Evolutionary conservation across 2,888 invertebrate species (phyloP).

Genomic region (Notodonta ziczac): DNA sequence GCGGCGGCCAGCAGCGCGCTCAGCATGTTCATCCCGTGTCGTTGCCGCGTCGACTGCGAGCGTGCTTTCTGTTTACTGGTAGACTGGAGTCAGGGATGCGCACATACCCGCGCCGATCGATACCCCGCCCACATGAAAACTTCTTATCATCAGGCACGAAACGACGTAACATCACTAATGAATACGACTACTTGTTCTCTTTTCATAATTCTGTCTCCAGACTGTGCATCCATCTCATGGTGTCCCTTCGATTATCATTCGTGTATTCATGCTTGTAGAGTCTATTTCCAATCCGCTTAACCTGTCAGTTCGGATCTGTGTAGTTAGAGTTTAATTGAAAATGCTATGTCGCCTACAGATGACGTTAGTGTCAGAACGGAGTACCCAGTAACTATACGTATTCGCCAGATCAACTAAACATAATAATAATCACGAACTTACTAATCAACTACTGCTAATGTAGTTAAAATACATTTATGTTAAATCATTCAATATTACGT

Average conservation of each 20-base stretch:
- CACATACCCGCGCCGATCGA: slow-evolving; percentile 74
- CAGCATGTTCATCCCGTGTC: slow-evolving; percentile 60
- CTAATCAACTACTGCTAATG: too few relatives aligned
- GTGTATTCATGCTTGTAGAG: slow-evolving; percentile 34
- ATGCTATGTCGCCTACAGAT: slow-evolving; percentile 9
- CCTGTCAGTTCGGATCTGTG: slow-evolving; percentile 22
- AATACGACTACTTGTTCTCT: slow-evolving; percentile 22
- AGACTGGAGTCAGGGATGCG: slow-evolving; percentile 47
- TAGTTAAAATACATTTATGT: too few relatives aligned
- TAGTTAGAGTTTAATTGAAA: slow-evolving; percentile 24
- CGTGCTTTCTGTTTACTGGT: slow-evolving; percentile 60
- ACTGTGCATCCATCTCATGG: slow-evolving; percentile 26
- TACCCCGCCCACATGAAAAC: slow-evolving; percentile 76
- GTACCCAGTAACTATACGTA: not conserved
- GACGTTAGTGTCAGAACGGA: not conserved
- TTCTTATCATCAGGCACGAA: slow-evolving; percentile 32
- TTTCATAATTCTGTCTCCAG: slow-evolving; percentile 4
- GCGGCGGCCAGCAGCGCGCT: slow-evolving; percentile 50
- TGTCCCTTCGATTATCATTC: slow-evolving; percentile 34
- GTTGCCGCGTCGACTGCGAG: slow-evolving; percentile 36
- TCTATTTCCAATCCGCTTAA: slow-evolving; percentile 22
- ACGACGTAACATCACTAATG: slow-evolving; percentile 39
- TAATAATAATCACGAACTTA: not conserved
- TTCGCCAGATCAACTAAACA: not conserved
- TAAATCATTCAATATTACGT: too few relatives aligned